Evolutionary conservation across 1,140 invertebrate genomes (phyloP).

Genomic region (Drosophila mayri): DNA sequence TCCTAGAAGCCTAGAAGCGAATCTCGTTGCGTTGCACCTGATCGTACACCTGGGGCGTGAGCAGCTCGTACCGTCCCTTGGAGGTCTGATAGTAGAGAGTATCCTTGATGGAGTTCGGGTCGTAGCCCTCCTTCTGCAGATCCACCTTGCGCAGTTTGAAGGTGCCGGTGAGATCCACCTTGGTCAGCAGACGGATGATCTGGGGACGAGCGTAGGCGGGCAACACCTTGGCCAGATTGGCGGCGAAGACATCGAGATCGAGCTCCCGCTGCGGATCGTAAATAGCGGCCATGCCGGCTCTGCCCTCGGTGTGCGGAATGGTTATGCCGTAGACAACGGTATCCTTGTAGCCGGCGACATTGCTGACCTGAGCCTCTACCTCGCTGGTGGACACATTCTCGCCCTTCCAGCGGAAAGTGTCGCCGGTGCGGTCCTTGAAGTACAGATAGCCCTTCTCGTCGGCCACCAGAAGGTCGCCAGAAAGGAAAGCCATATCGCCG

Average conservation of each 20-base stretch:
- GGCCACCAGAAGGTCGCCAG: conserved; percentile 96
- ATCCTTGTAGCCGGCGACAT: conserved; percentile 93
- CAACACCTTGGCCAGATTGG: conserved; percentile 89
- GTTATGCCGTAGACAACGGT: conserved; percentile 95
- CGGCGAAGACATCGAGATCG: conserved; percentile 88
- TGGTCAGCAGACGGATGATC: conserved; percentile 92
- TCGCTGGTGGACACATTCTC: conserved; percentile 99
- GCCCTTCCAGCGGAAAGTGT: conserved; percentile 98
- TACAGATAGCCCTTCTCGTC: conserved; percentile 97
- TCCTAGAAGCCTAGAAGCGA: conserved; percentile 51
- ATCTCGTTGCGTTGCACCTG: conserved; percentile 85
- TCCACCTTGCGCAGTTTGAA: conserved; percentile 97
- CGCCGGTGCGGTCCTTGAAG: conserved; percentile 98
- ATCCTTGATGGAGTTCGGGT: conserved; percentile 92
- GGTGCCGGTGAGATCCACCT: conserved; percentile 95
- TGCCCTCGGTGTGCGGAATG: conserved; percentile 93
- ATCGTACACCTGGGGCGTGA: conserved; percentile 88
- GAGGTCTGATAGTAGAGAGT: conserved; percentile 89
- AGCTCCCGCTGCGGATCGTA: conserved; percentile 90
- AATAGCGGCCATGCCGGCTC: conserved; percentile 98
- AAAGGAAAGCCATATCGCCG: conserved; percentile 96
- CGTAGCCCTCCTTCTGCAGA: conserved; percentile 95
- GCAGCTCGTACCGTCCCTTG: conserved; percentile 85
- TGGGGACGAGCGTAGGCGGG: conserved; percentile 95
- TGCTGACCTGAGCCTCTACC: conserved; percentile 97